Conservation (phyloP, 2,113 vertebrate species). For the Pandion haliaetus region DNA sequence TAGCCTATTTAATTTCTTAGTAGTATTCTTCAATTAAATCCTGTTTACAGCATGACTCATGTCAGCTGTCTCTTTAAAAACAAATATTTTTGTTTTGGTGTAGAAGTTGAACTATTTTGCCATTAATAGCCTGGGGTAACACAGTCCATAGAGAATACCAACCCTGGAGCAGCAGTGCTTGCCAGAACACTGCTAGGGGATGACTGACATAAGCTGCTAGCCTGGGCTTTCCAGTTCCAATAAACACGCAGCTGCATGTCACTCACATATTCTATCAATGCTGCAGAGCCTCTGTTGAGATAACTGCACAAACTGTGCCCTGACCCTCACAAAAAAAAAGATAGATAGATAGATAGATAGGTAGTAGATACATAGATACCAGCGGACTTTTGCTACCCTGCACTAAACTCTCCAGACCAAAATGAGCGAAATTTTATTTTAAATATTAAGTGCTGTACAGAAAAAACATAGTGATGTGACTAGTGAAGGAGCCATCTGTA, state of each 20-base stretch:
- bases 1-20: background rate
- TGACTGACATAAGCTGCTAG: background rate
- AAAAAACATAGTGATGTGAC: background rate
- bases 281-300: background rate
- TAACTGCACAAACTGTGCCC: background rate
- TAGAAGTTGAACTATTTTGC: background rate
- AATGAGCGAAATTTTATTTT: background rate
- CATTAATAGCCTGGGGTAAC: background rate
- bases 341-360: accelerated
- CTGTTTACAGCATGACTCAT: background rate
- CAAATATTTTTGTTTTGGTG: background rate
- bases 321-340: background rate
- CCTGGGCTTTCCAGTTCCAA: background rate
- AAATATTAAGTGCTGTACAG: background rate
- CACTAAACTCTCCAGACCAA: background rate
- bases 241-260: background rate
- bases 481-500: background rate
- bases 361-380: background rate
- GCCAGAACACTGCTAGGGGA: background rate
- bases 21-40: background rate
- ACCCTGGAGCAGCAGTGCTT: background rate
- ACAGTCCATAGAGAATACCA: background rate
- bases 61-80: background rate
- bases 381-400: background rate
- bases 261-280: background rate